These are phyloP conservation scores for Campopleginae sp. DNA, from an alignment of 2,888 invertebrate species.

Conservation along the genomic window DNA sequence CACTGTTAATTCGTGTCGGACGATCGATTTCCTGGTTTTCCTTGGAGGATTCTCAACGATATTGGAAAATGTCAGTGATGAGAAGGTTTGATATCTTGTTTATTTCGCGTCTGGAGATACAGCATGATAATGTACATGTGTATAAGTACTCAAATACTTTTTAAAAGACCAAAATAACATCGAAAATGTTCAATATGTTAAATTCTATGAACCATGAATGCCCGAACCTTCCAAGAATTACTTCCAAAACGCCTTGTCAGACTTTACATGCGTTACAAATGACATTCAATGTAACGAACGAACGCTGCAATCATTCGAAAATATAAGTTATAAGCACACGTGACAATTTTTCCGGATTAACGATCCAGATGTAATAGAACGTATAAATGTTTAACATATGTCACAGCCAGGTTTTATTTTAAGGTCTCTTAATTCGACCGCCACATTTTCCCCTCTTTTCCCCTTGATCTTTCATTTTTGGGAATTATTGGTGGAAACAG, in stretches of 20 bases:
- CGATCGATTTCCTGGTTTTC: not conserved
- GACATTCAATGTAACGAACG: not conserved
- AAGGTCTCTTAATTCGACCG: slow-evolving; percentile 57
- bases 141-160: slow-evolving; percentile 10
- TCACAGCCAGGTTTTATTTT: slow-evolving; percentile 64
- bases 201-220: slow-evolving; percentile 30
- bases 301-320: slow-evolving; percentile 33
- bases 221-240: slow-evolving; percentile 40
- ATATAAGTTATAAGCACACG: slow-evolving; percentile 26
- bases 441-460: slow-evolving; percentile 23
- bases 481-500: slow-evolving; percentile 1
- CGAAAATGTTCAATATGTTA: slow-evolving; percentile 38
- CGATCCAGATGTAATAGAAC: slow-evolving; percentile 42
- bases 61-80: slow-evolving; percentile 13
- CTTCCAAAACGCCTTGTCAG: not conserved
- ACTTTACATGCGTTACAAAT: not conserved
- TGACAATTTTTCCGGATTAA: slow-evolving; percentile 40
- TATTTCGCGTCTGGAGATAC: slow-evolving; percentile 48
- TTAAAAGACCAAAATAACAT: slow-evolving; percentile 45
- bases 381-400: slow-evolving; percentile 63
- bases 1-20: not conserved
- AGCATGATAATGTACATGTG: slow-evolving; percentile 49
- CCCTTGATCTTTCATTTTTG: not conserved
- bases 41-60: not conserved
- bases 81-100: slow-evolving; percentile 38